phyloP scores from a whole-genome alignment of 2,888 invertebrate species.

The Aleiodes leptofemur region DNA sequence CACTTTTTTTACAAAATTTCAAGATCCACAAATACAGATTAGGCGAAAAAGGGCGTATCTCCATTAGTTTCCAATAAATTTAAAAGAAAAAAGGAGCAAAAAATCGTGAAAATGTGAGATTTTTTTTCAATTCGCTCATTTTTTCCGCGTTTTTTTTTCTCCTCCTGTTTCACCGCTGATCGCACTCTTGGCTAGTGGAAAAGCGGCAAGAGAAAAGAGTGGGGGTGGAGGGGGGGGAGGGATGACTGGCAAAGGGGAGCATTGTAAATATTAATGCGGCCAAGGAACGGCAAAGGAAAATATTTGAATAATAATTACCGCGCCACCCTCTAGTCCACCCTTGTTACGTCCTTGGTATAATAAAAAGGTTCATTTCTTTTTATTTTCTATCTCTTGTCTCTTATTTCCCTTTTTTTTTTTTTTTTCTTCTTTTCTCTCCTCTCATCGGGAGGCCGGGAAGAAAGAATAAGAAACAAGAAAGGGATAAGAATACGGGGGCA shows the following conservation, averaged over 20 bases:
- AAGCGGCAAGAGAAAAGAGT: neutral
- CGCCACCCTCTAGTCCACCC: conserved; percentile 53
- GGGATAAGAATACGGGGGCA: conserved; percentile 56
- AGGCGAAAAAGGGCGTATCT: no score
- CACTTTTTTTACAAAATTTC: no score
- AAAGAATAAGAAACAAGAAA: conserved; percentile 47
- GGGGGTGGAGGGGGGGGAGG: neutral
- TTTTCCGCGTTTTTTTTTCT: conserved; percentile 26
- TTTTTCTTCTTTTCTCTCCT: conserved; percentile 51
- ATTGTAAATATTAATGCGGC: conserved; percentile 71
- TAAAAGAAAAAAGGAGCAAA: neutral
- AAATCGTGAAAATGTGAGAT: conserved; percentile 37
- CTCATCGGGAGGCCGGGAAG: conserved; percentile 53
- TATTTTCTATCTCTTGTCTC: conserved; percentile 15
- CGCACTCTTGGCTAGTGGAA: conserved; percentile 2
- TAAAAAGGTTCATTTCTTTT: conserved; percentile 50
- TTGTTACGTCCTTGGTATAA: conserved; percentile 60
- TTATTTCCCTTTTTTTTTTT: conserved; percentile 50
- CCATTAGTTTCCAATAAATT: no score
- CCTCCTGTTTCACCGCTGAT: conserved; percentile 37
- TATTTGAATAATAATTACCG: conserved; percentile 72
- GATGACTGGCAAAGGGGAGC: conserved; percentile 50
- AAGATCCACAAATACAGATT: no score
- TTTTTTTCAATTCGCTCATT: conserved; percentile 8
- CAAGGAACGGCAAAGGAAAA: conserved; percentile 62